phyloP scores from a whole-genome alignment of 1,140 invertebrate species.

The Sycophila sp. region DNA sequence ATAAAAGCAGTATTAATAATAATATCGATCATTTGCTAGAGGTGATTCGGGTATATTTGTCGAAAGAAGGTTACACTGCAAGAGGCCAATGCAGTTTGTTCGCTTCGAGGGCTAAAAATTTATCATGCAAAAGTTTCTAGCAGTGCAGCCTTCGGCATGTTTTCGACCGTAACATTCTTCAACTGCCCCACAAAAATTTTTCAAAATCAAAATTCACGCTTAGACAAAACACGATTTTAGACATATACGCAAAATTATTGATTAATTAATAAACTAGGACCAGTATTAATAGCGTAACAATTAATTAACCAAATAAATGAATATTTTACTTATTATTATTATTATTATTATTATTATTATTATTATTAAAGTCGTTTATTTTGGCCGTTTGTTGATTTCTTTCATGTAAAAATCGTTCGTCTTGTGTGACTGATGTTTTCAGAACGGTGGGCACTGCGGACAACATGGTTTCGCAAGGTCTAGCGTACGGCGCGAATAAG shows the following conservation, averaged over 20 bases:
- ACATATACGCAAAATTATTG: no score
- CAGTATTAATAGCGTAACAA: no score
- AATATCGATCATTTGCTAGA: constrained; percentile 13
- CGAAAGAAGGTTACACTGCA: constrained; percentile 13
- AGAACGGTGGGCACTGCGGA: constrained; percentile 52
- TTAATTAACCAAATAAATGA: no score
- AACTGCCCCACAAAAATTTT: neutral
- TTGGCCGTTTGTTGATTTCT: constrained; percentile 10
- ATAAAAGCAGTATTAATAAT: no score
- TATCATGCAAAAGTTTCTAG: neutral
- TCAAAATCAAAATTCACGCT: neutral
- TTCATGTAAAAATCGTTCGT: constrained; percentile 45
- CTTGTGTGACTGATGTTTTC: constrained; percentile 52
- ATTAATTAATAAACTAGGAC: no score
- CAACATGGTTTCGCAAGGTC: constrained; percentile 48
- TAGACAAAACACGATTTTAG: no score
- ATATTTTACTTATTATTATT: no score
- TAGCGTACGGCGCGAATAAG: constrained; percentile 48
- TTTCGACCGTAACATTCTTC: constrained; percentile 1
- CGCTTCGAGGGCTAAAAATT: neutral
- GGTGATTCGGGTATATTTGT: constrained; percentile 4
- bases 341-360: no score
- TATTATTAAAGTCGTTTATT: neutral
- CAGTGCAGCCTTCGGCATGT: constrained; percentile 18
- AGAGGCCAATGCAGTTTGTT: neutral